A percentile compares a stretch with the other conserved stretches of the same genome.
phyloP scores from a whole-genome alignment of 2,113 vertebrate genomes.

The Chauna torquata region DNA sequence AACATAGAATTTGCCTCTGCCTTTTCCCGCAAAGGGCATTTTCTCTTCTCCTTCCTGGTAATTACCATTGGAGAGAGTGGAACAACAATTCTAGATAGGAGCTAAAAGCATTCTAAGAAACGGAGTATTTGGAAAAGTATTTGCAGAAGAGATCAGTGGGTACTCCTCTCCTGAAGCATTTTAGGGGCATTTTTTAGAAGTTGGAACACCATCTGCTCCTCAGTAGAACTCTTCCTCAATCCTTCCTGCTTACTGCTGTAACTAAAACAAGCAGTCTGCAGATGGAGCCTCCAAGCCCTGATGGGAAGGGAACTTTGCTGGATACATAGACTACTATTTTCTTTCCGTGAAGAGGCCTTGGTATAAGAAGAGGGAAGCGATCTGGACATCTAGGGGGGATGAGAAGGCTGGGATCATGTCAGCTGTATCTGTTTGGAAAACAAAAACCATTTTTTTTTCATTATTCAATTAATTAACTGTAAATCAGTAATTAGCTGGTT shows the following conservation, averaged over 20 bases:
- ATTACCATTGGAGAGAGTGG: not conserved
- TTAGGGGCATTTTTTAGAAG: slow-evolving; percentile 15
- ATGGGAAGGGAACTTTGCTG: slow-evolving; percentile 45
- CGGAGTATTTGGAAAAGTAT: not conserved
- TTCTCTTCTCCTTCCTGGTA: not conserved
- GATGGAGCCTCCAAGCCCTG: slow-evolving; percentile 53
- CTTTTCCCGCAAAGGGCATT: not conserved
- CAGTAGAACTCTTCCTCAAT: slow-evolving; percentile 11
- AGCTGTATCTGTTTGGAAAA: not conserved
- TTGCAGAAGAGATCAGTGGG: not conserved
- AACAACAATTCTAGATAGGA: not conserved
- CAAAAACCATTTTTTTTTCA: not conserved
- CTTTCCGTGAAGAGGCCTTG: not conserved
- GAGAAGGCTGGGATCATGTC: not conserved
- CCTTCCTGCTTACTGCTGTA: not conserved
- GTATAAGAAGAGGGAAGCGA: not conserved
- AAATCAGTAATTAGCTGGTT: not conserved
- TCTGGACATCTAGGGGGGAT: not conserved
- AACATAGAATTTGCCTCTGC: not conserved
- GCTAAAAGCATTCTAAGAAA: not conserved
- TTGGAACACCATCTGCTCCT: slow-evolving; percentile 49
- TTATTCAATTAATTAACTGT: not conserved
- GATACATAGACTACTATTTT: not conserved
- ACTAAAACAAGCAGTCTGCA: slow-evolving; percentile 17
- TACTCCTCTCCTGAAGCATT: slow-evolving; percentile 6